phyloP scores from a whole-genome alignment of 2,113 vertebrate genomes.

The Sakesphorus luctuosus region DNA sequence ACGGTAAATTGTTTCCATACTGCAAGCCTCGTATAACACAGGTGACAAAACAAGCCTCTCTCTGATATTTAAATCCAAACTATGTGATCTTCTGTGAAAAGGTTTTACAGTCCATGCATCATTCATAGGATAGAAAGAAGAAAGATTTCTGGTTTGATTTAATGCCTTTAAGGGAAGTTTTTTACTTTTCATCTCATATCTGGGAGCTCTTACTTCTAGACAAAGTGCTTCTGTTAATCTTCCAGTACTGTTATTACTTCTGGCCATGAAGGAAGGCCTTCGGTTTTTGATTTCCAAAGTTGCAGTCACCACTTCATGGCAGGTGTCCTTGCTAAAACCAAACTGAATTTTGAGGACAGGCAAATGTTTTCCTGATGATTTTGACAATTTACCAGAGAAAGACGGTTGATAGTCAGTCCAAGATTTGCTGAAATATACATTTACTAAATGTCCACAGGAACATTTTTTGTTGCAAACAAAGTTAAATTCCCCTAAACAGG shows the following conservation, averaged over 20 bases:
- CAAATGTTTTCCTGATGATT: constrained; percentile 62
- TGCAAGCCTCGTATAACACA: constrained; percentile 32
- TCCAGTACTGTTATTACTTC: constrained; percentile 37
- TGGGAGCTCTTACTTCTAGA: constrained; percentile 71
- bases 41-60: constrained; percentile 62
- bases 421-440: constrained; percentile 83
- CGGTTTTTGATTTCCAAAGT: constrained; percentile 49
- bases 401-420: constrained; percentile 76
- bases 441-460: constrained; percentile 79
- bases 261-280: constrained; percentile 43
- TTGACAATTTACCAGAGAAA: constrained; percentile 58
- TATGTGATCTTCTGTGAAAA: constrained; percentile 76
- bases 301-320: constrained; percentile 19
- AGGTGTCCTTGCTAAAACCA: constrained; percentile 42
- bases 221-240: constrained; percentile 75
- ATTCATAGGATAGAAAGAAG: constrained; percentile 53
- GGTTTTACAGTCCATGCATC: constrained; percentile 60
- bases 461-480: constrained; percentile 85
- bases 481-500: constrained; percentile 82
- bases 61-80: constrained; percentile 75
- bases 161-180: constrained; percentile 57
- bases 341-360: constrained; percentile 39
- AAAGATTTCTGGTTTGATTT: constrained; percentile 57
- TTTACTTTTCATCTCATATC: constrained; percentile 53
- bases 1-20: background rate